Percentiles rank a stretch among this genome's conserved stretches.
Conservation (phyloP, 2,888 invertebrate genomes). For the Muschampia plurimacula region DNA sequence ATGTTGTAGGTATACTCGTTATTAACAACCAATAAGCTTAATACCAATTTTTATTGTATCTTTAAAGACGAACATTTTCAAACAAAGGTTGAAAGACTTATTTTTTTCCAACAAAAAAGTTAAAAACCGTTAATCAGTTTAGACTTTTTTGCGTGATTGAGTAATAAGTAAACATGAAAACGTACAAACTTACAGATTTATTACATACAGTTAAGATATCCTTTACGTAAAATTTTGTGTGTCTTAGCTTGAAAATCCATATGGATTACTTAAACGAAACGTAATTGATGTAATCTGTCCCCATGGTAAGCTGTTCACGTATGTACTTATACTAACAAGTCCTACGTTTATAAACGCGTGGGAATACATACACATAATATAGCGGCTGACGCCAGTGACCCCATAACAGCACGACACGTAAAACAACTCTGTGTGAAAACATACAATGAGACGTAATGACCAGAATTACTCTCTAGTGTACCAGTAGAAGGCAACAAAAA, state of each 20-base stretch:
- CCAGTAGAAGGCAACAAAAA: background rate
- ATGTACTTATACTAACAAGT: background rate
- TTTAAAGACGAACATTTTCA: too few relatives aligned
- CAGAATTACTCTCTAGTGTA: constrained; percentile 10
- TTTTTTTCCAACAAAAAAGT: too few relatives aligned
- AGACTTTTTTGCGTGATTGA: too few relatives aligned
- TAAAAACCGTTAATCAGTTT: too few relatives aligned
- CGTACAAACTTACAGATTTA: too few relatives aligned
- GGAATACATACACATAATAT: background rate
- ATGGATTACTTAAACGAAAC: constrained; percentile 10
- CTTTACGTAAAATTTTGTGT: background rate
- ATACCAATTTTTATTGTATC: too few relatives aligned
- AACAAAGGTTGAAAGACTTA: too few relatives aligned
- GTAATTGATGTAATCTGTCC: background rate
- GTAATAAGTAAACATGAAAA: too few relatives aligned
- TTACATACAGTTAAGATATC: too few relatives aligned
- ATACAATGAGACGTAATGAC: constrained; percentile 8
- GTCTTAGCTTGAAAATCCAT: constrained; percentile 2
- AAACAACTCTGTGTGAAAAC: background rate
- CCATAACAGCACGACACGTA: background rate
- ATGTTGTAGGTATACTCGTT: too few relatives aligned
- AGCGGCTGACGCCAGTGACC: background rate
- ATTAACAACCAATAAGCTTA: too few relatives aligned
- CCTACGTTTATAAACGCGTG: background rate
- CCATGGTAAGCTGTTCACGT: constrained; percentile 10